A percentile compares a stretch with the other conserved stretches of the same genome.
Evolutionary conservation across 2,797 vertebrate species (phyloP).

Genomic region (Falco concolor): DNA sequence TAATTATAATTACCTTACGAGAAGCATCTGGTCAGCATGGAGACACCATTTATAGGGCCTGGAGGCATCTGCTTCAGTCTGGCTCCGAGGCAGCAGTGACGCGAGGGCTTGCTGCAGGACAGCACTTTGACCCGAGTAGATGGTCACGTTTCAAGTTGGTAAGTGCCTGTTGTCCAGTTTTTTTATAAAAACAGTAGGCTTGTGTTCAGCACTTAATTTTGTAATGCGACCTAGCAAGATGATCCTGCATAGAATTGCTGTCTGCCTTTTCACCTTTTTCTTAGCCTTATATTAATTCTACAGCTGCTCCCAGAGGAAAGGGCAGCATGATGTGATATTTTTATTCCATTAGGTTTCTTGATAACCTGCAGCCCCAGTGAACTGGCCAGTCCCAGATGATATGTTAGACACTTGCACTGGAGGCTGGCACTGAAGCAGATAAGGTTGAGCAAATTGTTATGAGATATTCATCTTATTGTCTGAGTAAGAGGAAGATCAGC

Average conservation of each 20-base stretch:
- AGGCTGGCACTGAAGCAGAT: neutral
- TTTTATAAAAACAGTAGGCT: neutral
- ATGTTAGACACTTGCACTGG: neutral
- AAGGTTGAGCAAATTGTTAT: neutral
- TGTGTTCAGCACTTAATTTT: neutral
- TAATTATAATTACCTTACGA: neutral
- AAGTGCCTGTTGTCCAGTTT: too few species aligned
- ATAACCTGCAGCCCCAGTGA: neutral
- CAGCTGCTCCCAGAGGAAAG: neutral
- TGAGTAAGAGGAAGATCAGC: neutral
- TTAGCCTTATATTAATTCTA: neutral
- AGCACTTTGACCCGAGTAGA: rapidly evolving
- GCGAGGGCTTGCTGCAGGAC: rapidly evolving
- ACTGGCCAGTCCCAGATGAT: neutral
- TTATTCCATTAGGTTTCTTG: neutral
- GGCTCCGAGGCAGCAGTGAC: neutral
- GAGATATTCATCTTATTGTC: neutral
- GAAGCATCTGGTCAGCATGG: neutral
- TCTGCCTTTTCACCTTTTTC: neutral
- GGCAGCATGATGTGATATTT: neutral
- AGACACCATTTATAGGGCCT: neutral
- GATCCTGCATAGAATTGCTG: neutral
- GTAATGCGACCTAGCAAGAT: too few species aligned
- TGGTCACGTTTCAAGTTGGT: neutral
- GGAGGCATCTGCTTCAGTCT: neutral